A percentile compares a stretch with the other conserved stretches of the same genome.
phyloP scores from a whole-genome alignment of 2,888 invertebrate genomes.

The Leptinotarsa tumamoca region DNA sequence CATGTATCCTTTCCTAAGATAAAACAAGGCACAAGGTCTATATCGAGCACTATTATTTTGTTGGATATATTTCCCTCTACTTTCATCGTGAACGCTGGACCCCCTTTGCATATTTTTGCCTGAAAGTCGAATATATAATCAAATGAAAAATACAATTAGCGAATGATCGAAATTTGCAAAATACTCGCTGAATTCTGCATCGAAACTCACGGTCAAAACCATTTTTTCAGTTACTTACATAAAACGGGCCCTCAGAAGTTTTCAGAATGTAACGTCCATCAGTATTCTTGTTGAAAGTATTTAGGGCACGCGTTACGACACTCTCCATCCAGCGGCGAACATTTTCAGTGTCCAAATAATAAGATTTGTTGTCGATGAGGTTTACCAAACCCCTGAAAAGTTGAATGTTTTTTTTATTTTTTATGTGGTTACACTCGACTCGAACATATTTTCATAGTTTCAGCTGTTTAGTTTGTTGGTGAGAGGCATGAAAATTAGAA shows the following conservation, averaged over 20 bases:
- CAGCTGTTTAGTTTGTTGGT: too few relatives aligned
- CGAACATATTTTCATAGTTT: too few relatives aligned
- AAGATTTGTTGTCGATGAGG: constrained; percentile 64
- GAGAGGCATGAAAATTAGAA: too few relatives aligned
- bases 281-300: constrained; percentile 58
- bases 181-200: too few relatives aligned
- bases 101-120: constrained; percentile 65
- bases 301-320: constrained; percentile 66
- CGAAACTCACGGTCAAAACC: too few relatives aligned
- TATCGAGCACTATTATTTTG: constrained; percentile 61
- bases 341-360: constrained; percentile 68
- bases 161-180: too few relatives aligned
- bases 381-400: constrained; percentile 49
- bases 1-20: constrained; percentile 66
- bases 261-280: constrained; percentile 38
- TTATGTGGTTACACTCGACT: too few relatives aligned
- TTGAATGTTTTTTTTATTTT: too few relatives aligned
- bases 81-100: constrained; percentile 70
- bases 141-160: neutral
- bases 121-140: constrained; percentile 52
- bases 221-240: constrained; percentile 32
- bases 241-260: constrained; percentile 58
- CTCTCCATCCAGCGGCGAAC: constrained; percentile 70
- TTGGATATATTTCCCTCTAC: constrained; percentile 50
- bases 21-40: constrained; percentile 71